Evolutionary conservation across 2,888 invertebrate species (phyloP).

Genomic region (Xanthia icteritia): DNA sequence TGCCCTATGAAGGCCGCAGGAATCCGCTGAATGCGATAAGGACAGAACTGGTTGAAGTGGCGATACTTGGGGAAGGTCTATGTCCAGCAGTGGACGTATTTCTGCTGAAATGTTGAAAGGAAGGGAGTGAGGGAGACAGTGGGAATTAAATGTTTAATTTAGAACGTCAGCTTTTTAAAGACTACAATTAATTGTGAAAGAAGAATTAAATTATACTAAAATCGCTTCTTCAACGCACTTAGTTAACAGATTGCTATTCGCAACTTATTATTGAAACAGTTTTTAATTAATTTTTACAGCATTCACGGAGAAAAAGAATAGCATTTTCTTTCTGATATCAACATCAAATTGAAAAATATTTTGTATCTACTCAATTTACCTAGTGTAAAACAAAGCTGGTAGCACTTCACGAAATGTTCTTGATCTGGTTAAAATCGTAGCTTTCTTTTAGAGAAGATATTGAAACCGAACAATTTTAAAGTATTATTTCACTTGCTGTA

Average conservation of each 20-base stretch:
- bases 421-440: constrained; percentile 9
- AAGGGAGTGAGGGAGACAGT: accelerated
- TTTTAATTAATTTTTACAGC: neutral
- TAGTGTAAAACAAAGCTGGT: constrained; percentile 1
- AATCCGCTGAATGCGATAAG: neutral
- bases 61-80: neutral
- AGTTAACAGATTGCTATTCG: neutral
- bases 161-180: neutral
- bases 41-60: neutral
- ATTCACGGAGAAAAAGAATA: neutral
- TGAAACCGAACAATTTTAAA: neutral
- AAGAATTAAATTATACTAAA: neutral
- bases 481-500: neutral
- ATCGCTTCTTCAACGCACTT: neutral
- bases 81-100: neutral
- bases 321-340: neutral
- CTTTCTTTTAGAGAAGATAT: neutral
- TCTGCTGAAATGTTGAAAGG: neutral
- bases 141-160: neutral
- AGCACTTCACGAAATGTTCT: neutral
- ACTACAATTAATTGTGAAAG: neutral
- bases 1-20: neutral
- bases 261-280: neutral
- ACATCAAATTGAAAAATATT: neutral
- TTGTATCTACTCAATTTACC: neutral